Percentiles rank a stretch among this genome's conserved stretches.
Conservation (phyloP, 2,888 invertebrate species). For the Eristalinus aeneus region DNA sequence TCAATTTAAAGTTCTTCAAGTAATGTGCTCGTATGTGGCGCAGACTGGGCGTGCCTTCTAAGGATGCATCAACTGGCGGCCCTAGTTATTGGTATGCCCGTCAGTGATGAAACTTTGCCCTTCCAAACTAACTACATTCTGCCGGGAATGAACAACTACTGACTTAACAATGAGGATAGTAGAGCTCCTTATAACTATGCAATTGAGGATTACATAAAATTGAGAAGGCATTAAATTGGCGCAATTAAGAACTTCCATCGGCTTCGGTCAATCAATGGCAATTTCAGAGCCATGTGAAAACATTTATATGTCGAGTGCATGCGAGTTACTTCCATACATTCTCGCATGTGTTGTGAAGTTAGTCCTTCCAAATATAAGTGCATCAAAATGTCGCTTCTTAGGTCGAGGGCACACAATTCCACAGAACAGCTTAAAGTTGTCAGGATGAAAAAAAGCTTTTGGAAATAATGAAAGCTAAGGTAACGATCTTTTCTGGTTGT, state of each 20-base stretch:
- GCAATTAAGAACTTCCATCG: neutral
- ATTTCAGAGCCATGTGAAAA: neutral
- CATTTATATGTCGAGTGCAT: neutral
- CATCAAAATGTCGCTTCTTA: no score
- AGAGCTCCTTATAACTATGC: neutral
- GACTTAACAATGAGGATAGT: neutral
- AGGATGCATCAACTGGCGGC: neutral
- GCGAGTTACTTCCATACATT: neutral
- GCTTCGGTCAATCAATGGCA: neutral
- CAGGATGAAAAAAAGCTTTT: no score
- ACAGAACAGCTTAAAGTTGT: no score
- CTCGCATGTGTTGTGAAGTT: no score
- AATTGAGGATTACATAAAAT: neutral
- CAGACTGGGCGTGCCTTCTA: neutral
- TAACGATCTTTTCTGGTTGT: no score
- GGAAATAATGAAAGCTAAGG: no score
- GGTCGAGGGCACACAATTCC: no score
- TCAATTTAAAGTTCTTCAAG: neutral
- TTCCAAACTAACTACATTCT: neutral
- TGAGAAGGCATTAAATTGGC: neutral
- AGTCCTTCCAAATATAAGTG: no score
- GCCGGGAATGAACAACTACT: neutral
- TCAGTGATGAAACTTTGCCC: neutral
- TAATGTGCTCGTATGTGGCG: neutral
- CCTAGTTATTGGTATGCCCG: neutral